Conservation (phyloP, 2,888 invertebrate genomes). For the Chromoteleia sp. region DNA sequence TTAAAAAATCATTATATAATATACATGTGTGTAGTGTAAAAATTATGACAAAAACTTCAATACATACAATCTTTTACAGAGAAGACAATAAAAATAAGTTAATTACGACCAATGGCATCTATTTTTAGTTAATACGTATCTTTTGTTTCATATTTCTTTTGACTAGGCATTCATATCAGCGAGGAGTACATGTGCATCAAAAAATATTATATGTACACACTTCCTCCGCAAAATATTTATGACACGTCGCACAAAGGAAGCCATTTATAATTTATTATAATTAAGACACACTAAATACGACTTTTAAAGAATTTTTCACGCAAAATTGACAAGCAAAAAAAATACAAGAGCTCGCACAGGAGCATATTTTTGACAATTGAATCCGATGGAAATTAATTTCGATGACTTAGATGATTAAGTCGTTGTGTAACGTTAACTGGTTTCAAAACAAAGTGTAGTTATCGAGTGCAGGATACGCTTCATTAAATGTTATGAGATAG, state of each 20-base stretch:
- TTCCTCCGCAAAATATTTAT: constrained; percentile 37
- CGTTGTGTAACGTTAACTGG: constrained; percentile 36
- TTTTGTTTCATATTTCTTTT: constrained; percentile 6
- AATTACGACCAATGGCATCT: not conserved
- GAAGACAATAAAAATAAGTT: constrained; percentile 1
- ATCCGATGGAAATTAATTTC: constrained; percentile 30
- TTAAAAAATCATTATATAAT: too few species aligned
- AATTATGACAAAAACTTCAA: too few species aligned
- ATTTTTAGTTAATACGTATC: constrained; percentile 6
- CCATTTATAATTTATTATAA: constrained; percentile 32
- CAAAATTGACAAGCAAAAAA: not conserved
- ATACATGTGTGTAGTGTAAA: too few species aligned
- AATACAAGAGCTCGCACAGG: not conserved
- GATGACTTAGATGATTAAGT: constrained; percentile 31
- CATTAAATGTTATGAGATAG: constrained; percentile 74
- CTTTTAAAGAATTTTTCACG: not conserved
- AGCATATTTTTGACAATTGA: constrained; percentile 36
- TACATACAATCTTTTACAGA: not conserved
- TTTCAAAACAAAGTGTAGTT: constrained; percentile 41
- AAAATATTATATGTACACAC: not conserved
- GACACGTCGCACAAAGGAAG: constrained; percentile 34
- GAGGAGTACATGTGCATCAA: not conserved
- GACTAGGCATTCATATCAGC: not conserved
- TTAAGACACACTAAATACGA: constrained; percentile 24
- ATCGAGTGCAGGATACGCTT: constrained; percentile 77